These are phyloP conservation scores for Lucilia sericata DNA, from an alignment of 1,140 invertebrate species.

Conservation along the genomic window DNA sequence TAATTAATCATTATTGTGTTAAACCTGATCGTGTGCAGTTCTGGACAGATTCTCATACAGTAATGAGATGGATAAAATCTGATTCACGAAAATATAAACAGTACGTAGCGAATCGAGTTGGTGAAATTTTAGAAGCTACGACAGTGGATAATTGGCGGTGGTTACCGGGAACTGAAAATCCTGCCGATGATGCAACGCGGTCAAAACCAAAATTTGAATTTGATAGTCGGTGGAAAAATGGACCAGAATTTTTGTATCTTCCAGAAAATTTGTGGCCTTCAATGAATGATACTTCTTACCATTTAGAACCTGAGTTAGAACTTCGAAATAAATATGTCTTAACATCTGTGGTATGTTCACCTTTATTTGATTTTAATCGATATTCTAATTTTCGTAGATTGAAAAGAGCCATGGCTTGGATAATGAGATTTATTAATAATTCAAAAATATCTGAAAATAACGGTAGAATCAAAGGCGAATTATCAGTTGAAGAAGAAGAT, in stretches of 20 bases:
- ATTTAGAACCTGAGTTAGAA: not conserved
- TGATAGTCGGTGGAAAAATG: slow-evolving; percentile 29
- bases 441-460: not conserved
- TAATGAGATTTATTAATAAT: not conserved
- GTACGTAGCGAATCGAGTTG: slow-evolving; percentile 46
- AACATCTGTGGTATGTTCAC: not conserved
- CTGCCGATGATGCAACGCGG: slow-evolving; percentile 54
- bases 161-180: slow-evolving; percentile 54
- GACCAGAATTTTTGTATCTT: slow-evolving; percentile 29
- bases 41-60: slow-evolving; percentile 39
- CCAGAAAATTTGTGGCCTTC: not conserved
- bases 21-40: not conserved
- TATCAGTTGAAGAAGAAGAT: slow-evolving; percentile 16
- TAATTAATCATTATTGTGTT: not conserved
- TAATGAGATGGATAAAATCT: slow-evolving; percentile 29
- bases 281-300: not conserved
- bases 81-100: not conserved
- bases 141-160: slow-evolving; percentile 53
- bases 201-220: not conserved
- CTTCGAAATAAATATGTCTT: not conserved
- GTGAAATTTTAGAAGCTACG: slow-evolving; percentile 21
- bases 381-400: slow-evolving; percentile 10
- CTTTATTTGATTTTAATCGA: not conserved
- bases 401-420: not conserved
- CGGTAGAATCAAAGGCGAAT: not conserved